These are phyloP conservation scores for Malurus leucopterus DNA, from an alignment of 2,797 vertebrate species.

Conservation along the genomic window DNA sequence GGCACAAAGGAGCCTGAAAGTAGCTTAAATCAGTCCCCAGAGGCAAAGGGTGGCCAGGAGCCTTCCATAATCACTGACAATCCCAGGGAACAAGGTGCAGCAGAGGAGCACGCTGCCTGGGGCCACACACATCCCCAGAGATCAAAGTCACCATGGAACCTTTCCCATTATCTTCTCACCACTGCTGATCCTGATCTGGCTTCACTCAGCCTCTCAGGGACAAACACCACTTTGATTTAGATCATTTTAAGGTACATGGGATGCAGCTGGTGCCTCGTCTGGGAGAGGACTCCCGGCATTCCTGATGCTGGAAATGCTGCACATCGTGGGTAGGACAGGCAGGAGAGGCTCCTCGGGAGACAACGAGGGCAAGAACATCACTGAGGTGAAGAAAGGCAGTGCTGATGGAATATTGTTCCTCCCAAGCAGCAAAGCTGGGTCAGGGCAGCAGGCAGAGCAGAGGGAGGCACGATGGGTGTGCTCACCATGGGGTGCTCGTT, in stretches of 20 bases:
- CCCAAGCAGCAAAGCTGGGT: neutral
- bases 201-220: neutral
- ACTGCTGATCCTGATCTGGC: neutral
- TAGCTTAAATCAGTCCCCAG: neutral
- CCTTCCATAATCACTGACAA: neutral
- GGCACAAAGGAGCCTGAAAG: neutral
- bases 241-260: neutral
- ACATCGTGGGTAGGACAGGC: neutral
- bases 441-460: neutral
- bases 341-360: neutral
- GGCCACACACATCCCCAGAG: neutral
- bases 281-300: rapidly evolving
- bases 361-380: neutral
- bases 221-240: neutral
- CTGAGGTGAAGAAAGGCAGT: neutral
- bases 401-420: neutral
- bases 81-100: neutral
- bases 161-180: neutral
- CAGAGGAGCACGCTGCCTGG: neutral
- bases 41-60: neutral
- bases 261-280: neutral
- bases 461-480: neutral
- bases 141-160: neutral
- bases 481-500: neutral
- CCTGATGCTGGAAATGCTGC: neutral